Evolutionary conservation across 2,113 vertebrate genomes (phyloP).

Genomic region (human): DNA sequence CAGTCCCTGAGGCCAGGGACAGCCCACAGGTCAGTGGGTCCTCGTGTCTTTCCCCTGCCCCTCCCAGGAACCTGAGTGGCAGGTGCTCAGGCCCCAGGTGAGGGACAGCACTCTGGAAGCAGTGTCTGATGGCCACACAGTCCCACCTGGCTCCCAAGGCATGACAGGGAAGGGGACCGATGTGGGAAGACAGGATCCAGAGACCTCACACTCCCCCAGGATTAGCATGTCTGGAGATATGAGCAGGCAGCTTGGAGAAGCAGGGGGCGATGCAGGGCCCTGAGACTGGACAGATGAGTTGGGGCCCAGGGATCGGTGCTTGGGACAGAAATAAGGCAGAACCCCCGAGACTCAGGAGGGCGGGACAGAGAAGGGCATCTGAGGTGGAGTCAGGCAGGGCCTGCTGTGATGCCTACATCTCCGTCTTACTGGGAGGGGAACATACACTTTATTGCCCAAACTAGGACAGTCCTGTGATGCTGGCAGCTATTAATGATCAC

Average conservation of each 20-base stretch:
- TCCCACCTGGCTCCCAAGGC: too few relatives aligned
- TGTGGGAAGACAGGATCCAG: neutral
- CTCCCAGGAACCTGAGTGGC: too few relatives aligned
- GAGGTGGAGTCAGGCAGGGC: accelerated
- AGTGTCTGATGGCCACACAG: accelerated
- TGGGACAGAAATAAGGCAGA: neutral
- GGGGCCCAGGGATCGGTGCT: neutral
- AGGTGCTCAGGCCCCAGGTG: neutral
- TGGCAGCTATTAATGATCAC: accelerated
- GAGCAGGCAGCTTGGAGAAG: too few relatives aligned
- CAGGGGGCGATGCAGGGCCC: accelerated
- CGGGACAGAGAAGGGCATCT: accelerated
- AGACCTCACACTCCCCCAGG: neutral
- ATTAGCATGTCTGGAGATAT: neutral
- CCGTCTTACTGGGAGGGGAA: accelerated
- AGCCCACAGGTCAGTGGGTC: constrained; percentile 80
- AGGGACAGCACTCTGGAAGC: too few relatives aligned
- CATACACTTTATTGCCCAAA: neutral
- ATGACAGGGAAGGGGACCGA: accelerated
- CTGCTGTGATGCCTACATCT: accelerated
- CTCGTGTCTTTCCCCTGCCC: neutral
- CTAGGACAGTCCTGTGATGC: accelerated
- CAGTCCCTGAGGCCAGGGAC: constrained; percentile 43
- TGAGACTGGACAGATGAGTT: neutral
- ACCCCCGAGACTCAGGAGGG: accelerated